Evolutionary conservation across 2,888 invertebrate species (phyloP).

Genomic region (Charanyca ferruginea): DNA sequence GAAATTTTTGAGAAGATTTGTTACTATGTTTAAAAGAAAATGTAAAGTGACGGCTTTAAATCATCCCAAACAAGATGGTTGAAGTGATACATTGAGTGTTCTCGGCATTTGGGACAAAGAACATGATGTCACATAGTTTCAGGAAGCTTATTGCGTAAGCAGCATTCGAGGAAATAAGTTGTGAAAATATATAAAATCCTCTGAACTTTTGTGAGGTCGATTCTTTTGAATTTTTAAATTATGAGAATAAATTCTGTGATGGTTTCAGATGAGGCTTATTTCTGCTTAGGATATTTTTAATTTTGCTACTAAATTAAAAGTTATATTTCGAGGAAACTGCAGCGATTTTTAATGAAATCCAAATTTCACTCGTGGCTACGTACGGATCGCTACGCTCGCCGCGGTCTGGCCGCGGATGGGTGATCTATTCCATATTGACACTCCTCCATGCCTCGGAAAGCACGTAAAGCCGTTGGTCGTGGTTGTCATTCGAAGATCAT

Average conservation of each 20-base stretch:
- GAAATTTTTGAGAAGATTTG: slow-evolving; percentile 57
- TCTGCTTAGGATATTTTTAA: slow-evolving; percentile 40
- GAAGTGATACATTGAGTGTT: slow-evolving; percentile 64
- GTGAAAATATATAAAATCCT: slow-evolving; percentile 42
- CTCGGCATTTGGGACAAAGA: slow-evolving; percentile 60
- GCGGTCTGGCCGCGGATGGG: no score
- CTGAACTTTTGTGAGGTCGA: slow-evolving; percentile 33
- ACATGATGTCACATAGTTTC: slow-evolving; percentile 54
- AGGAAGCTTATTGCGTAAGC: slow-evolving; percentile 59
- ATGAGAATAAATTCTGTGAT: slow-evolving; percentile 8
- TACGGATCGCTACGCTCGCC: no score
- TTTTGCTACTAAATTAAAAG: slow-evolving; percentile 14
- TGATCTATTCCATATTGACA: no score
- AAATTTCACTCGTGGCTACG: no score
- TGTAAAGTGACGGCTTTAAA: slow-evolving; percentile 60
- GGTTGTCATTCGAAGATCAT: no score
- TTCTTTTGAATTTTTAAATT: slow-evolving; percentile 49
- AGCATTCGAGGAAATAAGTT: slow-evolving; percentile 55
- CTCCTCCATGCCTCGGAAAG: no score
- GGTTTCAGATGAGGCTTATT: slow-evolving; percentile 34
- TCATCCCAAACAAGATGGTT: slow-evolving; percentile 65
- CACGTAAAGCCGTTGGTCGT: no score
- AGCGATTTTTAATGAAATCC: not conserved
- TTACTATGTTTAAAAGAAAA: slow-evolving; percentile 59
- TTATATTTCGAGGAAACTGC: slow-evolving; percentile 11